phyloP scores from a whole-genome alignment of 2,797 vertebrate species.

The Myoxocephalus aenaeus region DNA sequence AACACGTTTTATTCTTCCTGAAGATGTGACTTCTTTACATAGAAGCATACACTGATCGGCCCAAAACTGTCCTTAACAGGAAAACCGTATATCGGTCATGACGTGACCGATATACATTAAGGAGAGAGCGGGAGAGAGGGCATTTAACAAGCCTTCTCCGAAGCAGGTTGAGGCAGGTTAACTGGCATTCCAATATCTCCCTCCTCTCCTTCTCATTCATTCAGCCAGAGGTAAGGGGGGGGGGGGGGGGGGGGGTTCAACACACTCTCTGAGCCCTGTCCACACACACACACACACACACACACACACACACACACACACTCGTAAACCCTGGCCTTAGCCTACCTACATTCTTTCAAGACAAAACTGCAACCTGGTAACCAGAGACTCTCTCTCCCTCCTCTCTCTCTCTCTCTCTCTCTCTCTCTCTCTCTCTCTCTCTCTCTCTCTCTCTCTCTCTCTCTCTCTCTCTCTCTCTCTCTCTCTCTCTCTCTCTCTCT shows the following conservation, averaged over 20 bases:
- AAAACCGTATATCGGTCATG: background rate
- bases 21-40: background rate
- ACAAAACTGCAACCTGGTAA: slow-evolving; percentile 59
- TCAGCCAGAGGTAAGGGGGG: slow-evolving; percentile 34
- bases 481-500: no score
- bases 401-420: background rate
- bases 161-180: slow-evolving; percentile 80
- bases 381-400: slow-evolving; percentile 19
- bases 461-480: background rate
- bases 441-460: no score
- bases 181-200: slow-evolving; percentile 80
- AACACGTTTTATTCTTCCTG: no score
- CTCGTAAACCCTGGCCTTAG: slow-evolving; percentile 30
- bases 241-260: slow-evolving; percentile 11
- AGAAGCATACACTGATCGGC: no score
- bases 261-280: slow-evolving; percentile 6
- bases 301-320: background rate
- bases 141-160: slow-evolving; percentile 57
- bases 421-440: background rate
- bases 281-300: slow-evolving; percentile 30
- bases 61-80: background rate
- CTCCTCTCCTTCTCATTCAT: slow-evolving; percentile 50
- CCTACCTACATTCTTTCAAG: slow-evolving; percentile 67
- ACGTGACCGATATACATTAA: background rate
- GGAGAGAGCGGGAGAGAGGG: slow-evolving; percentile 5